A percentile compares a stretch with the other conserved stretches of the same genome.
These are phyloP conservation scores for Chaetogeoica ovagalla DNA, from an alignment of 2,888 invertebrate genomes.

Conservation along the genomic window DNA sequence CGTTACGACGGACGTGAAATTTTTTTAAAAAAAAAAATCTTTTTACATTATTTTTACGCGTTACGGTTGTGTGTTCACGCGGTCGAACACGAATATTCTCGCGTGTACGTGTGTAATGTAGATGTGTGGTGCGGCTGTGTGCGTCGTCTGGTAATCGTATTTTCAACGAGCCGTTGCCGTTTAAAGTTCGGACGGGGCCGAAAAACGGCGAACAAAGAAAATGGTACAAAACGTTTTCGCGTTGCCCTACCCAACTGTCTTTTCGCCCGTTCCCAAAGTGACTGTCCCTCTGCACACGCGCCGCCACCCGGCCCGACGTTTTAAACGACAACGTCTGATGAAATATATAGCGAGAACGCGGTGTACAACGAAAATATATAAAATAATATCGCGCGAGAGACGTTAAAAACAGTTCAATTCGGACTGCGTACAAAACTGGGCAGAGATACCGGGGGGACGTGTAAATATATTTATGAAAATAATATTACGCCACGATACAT, in stretches of 20 bases:
- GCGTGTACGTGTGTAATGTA: too few species aligned
- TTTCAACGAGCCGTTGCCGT: conserved; percentile 30
- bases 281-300: too few species aligned
- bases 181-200: neutral
- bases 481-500: too few species aligned
- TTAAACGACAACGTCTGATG: conserved; percentile 14
- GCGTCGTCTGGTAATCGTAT: conserved; percentile 19
- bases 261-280: neutral
- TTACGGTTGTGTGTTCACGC: too few species aligned
- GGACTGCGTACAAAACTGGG: neutral
- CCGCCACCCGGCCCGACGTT: neutral
- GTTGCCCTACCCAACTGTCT: neutral
- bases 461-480: too few species aligned
- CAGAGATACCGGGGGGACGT: too few species aligned
- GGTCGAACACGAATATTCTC: conserved; percentile 9
- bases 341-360: conserved; percentile 24
- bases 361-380: neutral
- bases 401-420: conserved; percentile 32
- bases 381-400: conserved; percentile 14
- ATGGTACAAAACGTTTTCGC: conserved; percentile 10
- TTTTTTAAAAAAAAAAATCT: too few species aligned
- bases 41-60: too few species aligned
- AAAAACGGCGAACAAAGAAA: conserved; percentile 25
- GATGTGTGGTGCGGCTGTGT: too few species aligned
- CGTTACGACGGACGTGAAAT: too few species aligned